Conservation (phyloP, 2,797 vertebrate genomes). For the Pipistrellus pygmaeus region DNA sequence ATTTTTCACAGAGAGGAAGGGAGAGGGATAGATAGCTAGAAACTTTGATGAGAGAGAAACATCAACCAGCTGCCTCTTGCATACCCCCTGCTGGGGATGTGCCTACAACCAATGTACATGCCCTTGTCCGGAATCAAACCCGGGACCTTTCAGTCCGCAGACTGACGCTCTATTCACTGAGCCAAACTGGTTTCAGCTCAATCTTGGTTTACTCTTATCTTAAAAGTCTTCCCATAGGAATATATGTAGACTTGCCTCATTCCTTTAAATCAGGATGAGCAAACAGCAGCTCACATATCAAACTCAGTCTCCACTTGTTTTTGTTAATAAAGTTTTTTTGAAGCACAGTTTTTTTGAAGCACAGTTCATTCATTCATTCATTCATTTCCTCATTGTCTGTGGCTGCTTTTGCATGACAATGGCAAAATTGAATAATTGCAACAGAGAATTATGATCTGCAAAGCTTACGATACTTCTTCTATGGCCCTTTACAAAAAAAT, state of each 20-base stretch:
- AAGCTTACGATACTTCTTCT: background rate
- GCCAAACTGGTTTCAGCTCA: background rate
- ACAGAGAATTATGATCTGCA: background rate
- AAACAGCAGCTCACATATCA: background rate
- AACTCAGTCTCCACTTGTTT: background rate
- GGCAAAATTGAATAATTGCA: background rate
- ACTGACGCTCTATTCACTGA: no score
- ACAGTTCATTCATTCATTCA: background rate
- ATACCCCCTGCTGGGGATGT: no score
- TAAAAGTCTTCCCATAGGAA: background rate
- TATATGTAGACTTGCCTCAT: background rate
- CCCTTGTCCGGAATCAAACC: no score
- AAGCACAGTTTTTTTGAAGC: background rate
- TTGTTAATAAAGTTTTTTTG: background rate
- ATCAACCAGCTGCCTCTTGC: no score
- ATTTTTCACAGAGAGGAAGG: no score
- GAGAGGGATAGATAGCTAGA: no score
- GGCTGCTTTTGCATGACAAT: background rate
- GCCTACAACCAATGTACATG: no score
- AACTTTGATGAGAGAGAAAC: no score
- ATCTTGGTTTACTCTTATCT: background rate
- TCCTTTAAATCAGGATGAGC: background rate
- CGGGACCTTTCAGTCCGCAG: no score
- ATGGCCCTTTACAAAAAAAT: conserved; percentile 20
- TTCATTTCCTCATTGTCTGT: background rate